Percentiles rank a stretch among this genome's conserved stretches.
Evolutionary conservation across 2,888 invertebrate genomes (phyloP).

Genomic region (Xestia xanthographa): DNA sequence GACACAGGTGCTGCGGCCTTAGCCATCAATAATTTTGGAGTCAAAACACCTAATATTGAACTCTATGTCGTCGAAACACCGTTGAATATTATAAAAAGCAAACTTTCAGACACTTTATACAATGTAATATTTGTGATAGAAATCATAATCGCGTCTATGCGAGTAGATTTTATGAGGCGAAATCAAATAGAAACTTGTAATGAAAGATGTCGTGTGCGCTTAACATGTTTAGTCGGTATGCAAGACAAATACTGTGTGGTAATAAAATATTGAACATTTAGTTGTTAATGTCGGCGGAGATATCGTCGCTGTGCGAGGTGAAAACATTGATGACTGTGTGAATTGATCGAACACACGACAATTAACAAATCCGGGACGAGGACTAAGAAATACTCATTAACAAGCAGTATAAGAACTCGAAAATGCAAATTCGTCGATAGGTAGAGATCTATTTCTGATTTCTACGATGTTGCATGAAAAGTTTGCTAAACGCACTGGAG

Average conservation of each 20-base stretch:
- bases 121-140: constrained; percentile 88
- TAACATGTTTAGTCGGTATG: constrained; percentile 86
- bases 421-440: background rate
- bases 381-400: constrained; percentile 23
- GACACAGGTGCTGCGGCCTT: constrained; percentile 70
- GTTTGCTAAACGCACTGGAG: background rate
- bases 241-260: constrained; percentile 84
- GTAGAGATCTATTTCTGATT: background rate
- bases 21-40: constrained; percentile 63
- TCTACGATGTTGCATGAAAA: background rate
- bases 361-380: constrained; percentile 43
- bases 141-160: constrained; percentile 87
- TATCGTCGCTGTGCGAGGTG: constrained; percentile 78
- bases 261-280: constrained; percentile 88
- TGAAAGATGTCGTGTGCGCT: constrained; percentile 87
- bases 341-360: constrained; percentile 65
- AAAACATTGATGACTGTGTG: constrained; percentile 75
- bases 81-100: constrained; percentile 63
- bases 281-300: constrained; percentile 83
- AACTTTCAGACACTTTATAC: constrained; percentile 76
- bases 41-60: constrained; percentile 69
- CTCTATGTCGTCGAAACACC: constrained; percentile 65
- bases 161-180: constrained; percentile 87
- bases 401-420: background rate
- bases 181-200: constrained; percentile 91